Base-by-base conservation (phyloP, 2,888 invertebrate species). In the Silvanus unidentatus region DNA sequence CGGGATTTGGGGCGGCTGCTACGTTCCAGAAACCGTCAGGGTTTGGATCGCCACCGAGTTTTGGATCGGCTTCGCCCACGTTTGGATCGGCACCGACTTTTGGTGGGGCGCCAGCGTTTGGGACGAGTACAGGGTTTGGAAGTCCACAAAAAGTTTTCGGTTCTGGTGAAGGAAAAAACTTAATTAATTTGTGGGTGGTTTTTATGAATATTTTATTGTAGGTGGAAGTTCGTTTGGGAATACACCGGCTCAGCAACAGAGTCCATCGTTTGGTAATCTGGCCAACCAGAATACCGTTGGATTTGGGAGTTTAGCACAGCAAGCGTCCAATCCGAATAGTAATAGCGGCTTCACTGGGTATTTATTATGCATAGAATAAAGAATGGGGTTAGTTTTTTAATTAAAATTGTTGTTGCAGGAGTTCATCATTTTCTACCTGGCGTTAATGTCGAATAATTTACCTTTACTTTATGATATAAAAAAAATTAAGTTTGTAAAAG, bases 291-390 rank as follows among this genome's bases (percentile, higher is more conserved):
- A 78, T 60, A 81, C 81, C 1, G 66, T 80, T 41, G 78, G 81
- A 1, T 82, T 82, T 67, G 82, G 82, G 38, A 80, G 77, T 62
- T 65, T 82, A 16, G 82, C 81, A 1, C 78, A 82, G 54, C 77
- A 78, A 51, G 70, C 75, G 1, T 64, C 60, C 29, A 55, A 59
- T 40, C 63, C 69, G 1, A 61, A 67, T 22, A 69, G 69, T 10
- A 59, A 61, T 30, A 41, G 62, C 37, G 57, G 65, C 39, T 71
- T 71, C 57, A 64, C 69, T 38, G 70, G 69, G 70, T 70, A 63
- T 30, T 30, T 39, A 22, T 39, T 39, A 8, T 39, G 11, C n/a
- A 14, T 12, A 6, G 2, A 3, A 37, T 16, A 12, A 37, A 6
- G 38, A n/a, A n/a, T n/a, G n/a, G n/a, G n/a, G n/a, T n/a, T n/a